Percentiles rank a stretch among this genome's conserved stretches.
phyloP scores from a whole-genome alignment of 2,113 vertebrate species.

The Hippocampus abdominalis region DNA sequence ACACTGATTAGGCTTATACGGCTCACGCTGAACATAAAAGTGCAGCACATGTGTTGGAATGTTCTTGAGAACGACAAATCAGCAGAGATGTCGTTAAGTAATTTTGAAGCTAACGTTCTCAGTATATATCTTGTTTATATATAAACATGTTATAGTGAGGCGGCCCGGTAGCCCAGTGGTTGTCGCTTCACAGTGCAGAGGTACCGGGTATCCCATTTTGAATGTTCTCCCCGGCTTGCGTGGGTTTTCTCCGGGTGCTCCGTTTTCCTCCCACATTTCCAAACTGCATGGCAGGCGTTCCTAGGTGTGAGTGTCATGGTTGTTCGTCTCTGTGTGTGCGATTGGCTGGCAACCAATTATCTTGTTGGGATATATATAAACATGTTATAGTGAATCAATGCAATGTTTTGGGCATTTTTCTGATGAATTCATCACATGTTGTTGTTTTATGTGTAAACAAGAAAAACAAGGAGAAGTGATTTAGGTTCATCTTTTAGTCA shows the following conservation, averaged over 20 bases:
- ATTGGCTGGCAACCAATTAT: too few relatives aligned
- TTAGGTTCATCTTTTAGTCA: background rate
- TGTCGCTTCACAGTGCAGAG: too few relatives aligned
- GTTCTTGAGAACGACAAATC: background rate
- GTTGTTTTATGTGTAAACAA: background rate
- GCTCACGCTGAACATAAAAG: conserved; percentile 11
- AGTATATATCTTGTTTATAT: background rate
- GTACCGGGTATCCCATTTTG: too few relatives aligned
- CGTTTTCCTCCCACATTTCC: too few relatives aligned
- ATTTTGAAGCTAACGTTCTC: background rate
- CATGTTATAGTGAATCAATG: background rate
- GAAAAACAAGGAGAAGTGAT: background rate
- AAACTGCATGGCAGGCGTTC: too few relatives aligned
- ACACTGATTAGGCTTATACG: conserved; percentile 11
- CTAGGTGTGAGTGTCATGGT: too few relatives aligned
- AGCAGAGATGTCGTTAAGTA: background rate
- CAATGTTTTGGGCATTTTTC: background rate
- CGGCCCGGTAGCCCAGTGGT: too few relatives aligned
- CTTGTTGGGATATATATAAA: background rate
- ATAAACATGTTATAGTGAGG: background rate
- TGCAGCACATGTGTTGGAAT: background rate
- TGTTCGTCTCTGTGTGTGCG: too few relatives aligned
- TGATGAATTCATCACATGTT: background rate
- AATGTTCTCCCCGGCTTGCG: too few relatives aligned
- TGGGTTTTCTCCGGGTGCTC: too few relatives aligned